Conservation (phyloP, 2,888 invertebrate genomes). For the Rotaria sp. region DNA sequence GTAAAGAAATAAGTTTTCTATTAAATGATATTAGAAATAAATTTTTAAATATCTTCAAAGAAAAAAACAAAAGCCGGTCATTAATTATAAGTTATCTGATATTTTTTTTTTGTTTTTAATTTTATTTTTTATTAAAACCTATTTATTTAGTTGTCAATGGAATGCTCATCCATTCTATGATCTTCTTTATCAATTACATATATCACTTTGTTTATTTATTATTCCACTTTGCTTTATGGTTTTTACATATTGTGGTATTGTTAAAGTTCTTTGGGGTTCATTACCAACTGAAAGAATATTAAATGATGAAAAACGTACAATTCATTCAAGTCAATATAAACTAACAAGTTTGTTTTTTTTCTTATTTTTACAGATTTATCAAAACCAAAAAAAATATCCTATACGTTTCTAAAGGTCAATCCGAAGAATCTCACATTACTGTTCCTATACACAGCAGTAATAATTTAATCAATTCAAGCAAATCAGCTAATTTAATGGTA, state of each 20-base stretch:
- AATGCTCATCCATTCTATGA: not conserved
- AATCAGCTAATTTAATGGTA: conserved; percentile 16
- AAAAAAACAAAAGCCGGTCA: too few relatives aligned
- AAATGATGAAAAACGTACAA: not conserved
- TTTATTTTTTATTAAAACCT: not conserved
- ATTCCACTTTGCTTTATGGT: conserved; percentile 38
- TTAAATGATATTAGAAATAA: too few relatives aligned
- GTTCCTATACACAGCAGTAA: not conserved
- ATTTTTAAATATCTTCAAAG: too few relatives aligned
- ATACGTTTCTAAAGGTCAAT: not conserved
- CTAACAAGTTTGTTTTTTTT: not conserved
- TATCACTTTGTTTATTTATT: conserved; percentile 37
- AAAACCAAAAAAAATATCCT: too few relatives aligned
- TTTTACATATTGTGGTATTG: conserved; percentile 34
- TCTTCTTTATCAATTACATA: conserved; percentile 27
- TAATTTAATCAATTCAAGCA: not conserved
- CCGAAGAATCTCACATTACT: not conserved
- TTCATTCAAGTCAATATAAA: not conserved
- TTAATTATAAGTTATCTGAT: too few relatives aligned
- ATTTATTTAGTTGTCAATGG: not conserved
- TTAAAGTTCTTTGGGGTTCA: conserved; percentile 36
- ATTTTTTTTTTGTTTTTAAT: not conserved
- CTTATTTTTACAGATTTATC: too few relatives aligned
- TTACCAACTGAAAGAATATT: not conserved
- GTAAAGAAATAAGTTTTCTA: too few relatives aligned